Evolutionary conservation across 2,888 invertebrate species (phyloP).

Genomic region (Volucella inanis): DNA sequence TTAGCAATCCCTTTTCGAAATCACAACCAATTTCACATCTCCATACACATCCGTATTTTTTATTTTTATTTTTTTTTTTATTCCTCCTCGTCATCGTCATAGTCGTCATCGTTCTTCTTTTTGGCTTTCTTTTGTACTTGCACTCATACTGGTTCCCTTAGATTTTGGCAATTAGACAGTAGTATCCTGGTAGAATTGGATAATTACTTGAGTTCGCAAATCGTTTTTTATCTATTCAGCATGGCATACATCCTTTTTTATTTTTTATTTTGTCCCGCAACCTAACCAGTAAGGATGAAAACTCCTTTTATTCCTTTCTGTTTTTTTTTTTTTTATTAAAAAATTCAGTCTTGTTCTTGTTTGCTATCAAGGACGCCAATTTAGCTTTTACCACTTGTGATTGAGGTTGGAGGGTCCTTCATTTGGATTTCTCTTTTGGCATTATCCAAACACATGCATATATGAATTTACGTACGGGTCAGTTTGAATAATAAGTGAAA

Average conservation of each 20-base stretch:
- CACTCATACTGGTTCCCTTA: slow-evolving; percentile 27
- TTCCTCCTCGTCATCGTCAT: background rate
- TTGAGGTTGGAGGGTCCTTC: too few species aligned
- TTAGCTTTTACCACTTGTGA: too few species aligned
- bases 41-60: slow-evolving; percentile 26
- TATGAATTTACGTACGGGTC: too few species aligned
- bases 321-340: background rate
- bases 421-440: too few species aligned
- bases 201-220: slow-evolving; percentile 72
- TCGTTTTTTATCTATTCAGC: slow-evolving; percentile 59
- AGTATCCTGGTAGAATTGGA: slow-evolving; percentile 72
- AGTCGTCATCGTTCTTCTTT: slow-evolving; percentile 6
- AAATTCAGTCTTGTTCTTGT: too few species aligned
- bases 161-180: slow-evolving; percentile 66
- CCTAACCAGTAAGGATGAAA: background rate
- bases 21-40: slow-evolving; percentile 69
- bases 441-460: too few species aligned
- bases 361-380: too few species aligned
- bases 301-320: slow-evolving; percentile 12
- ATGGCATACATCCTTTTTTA: slow-evolving; percentile 59
- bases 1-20: slow-evolving; percentile 71
- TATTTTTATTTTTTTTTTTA: too few species aligned
- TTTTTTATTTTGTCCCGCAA: slow-evolving; percentile 29
- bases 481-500: too few species aligned
- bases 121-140: slow-evolving; percentile 19